Evolutionary conservation across 2,888 invertebrate genomes (phyloP), one percentile per base, ranked within the genome.

Genomic region (Archips crataeganus): DNA sequence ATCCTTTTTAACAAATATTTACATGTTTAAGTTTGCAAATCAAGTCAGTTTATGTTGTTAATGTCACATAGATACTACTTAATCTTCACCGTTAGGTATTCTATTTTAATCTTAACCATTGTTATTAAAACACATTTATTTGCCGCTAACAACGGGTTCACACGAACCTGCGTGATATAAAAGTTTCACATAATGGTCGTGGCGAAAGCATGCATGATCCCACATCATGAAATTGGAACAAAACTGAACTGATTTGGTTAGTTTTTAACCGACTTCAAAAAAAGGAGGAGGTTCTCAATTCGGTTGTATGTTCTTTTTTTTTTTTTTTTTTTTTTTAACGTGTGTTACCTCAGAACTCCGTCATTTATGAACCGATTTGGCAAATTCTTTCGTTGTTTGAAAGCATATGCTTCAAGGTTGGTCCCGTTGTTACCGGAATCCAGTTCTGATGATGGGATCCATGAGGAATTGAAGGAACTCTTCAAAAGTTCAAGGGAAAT

Each of bases 141-240:
- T 63, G 64, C 45, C 42, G 47, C 59, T 67, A 67, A 68, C 61
- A 71, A 42, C 72, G 57, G 10, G 36, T 49, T 8, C 5, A 47
- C 72, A 63, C 67, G 57, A 23, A 63, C 32, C 57, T 57, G 72
- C 67, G 67, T 68, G 67, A 32, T 68, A 34, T 42, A 36, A 54
- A 71, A 15, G 70, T 62, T 23, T 32, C 62, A 67, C 61, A 45
- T 66, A 54, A 62, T 23, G 45, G 36, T 54, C 62, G 47, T 63
- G 62, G 51, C 39, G 39, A 49, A 45, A 32, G 49, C 67, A 47
- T 66, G 67, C 54, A 72, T 57, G 67, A 13, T 54, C 39, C 60
- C 36, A 39, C 45, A 60, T 61, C 51, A 32, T 49, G 39, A 42
- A 67, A 57, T 45, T 67, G 66, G 42, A 57, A 67, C 42, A 42